A percentile compares a stretch with the other conserved stretches of the same genome.
Evolutionary conservation across 2,888 invertebrate genomes (phyloP).

Genomic region (Hypena proboscidalis): DNA sequence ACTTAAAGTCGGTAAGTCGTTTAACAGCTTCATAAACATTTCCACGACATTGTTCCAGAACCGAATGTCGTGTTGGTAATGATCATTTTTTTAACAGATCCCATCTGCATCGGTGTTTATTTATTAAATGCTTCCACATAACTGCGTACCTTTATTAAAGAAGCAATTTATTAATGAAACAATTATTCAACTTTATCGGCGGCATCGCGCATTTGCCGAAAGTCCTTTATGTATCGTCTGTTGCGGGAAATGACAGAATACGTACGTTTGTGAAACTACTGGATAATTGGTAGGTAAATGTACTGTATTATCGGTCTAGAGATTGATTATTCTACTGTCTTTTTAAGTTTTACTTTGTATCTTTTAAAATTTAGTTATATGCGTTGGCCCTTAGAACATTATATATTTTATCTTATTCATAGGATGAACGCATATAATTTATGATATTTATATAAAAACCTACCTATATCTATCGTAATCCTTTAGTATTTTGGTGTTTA

Average conservation of each 20-base stretch:
- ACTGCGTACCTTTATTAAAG: slow-evolving; percentile 69
- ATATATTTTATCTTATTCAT: no score
- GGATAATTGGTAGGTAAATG: no score
- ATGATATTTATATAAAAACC: no score
- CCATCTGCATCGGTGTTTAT: slow-evolving; percentile 68
- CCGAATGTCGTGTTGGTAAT: slow-evolving; percentile 63
- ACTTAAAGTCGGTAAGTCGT: no score
- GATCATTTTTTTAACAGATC: slow-evolving; percentile 69
- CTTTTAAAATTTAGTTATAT: no score
- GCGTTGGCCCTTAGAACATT: no score
- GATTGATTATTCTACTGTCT: no score
- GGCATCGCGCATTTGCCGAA: slow-evolving; percentile 56
- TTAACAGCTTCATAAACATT: slow-evolving; percentile 45
- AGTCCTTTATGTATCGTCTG: slow-evolving; percentile 28
- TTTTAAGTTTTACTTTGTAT: no score
- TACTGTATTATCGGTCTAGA: no score
- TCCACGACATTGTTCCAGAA: slow-evolving; percentile 53
- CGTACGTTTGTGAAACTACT: slow-evolving; percentile 2
- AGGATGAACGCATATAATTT: no score
- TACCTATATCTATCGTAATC: no score
- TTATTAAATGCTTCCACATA: slow-evolving; percentile 60
- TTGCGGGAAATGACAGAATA: neutral
- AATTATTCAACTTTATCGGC: slow-evolving; percentile 75
- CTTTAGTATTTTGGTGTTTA: no score
- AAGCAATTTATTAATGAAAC: slow-evolving; percentile 80